Evolutionary conservation across 2,797 vertebrate species (phyloP).

Genomic region (Chanos chanos): DNA sequence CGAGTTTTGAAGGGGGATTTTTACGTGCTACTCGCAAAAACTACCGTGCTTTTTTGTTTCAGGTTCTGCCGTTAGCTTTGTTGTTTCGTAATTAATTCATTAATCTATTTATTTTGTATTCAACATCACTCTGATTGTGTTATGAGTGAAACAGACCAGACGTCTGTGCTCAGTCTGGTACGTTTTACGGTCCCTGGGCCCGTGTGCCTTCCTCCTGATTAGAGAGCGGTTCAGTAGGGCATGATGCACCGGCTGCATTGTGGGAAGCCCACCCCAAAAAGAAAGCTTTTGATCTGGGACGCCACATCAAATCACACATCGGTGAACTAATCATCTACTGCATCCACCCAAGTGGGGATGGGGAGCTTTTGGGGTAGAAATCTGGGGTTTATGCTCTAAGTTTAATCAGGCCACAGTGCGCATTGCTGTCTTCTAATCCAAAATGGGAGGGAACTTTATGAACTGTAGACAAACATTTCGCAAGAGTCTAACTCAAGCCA

Average conservation of each 20-base stretch:
- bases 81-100: too few relatives aligned
- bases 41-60: not conserved
- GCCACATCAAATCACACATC: constrained; percentile 42
- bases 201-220: constrained; percentile 37
- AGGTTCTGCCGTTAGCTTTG: not conserved
- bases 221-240: constrained; percentile 31
- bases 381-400: constrained; percentile 15
- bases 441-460: constrained; percentile 19
- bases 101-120: too few relatives aligned
- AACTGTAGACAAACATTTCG: constrained; percentile 12
- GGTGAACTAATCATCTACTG: constrained; percentile 34
- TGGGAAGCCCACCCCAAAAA: constrained; percentile 26
- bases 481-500: not conserved
- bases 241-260: constrained; percentile 10
- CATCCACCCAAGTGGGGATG: not conserved
- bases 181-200: constrained; percentile 28
- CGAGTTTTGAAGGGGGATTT: not conserved
- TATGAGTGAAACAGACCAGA: not conserved
- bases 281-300: constrained; percentile 9
- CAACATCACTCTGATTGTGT: not conserved
- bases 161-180: constrained; percentile 10
- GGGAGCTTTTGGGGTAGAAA: not conserved
- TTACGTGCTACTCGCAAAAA: not conserved
- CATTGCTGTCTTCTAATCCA: constrained; percentile 29
- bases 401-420: constrained; percentile 2